A percentile compares a stretch with the other conserved stretches of the same genome.
phyloP scores from a whole-genome alignment of 2,888 invertebrate genomes.

The Drosophila neutralis region DNA sequence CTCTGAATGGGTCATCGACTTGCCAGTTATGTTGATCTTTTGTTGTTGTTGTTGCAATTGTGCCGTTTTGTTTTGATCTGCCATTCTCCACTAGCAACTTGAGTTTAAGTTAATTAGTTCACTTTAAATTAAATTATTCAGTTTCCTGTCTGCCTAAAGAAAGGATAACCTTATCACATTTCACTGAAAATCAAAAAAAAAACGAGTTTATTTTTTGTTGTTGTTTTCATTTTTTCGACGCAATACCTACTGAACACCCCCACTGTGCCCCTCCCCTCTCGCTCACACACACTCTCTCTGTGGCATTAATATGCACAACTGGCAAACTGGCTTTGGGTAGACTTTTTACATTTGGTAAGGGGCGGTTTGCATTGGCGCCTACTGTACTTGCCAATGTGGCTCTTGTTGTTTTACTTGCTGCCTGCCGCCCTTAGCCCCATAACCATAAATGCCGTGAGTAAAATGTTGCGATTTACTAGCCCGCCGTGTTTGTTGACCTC shows the following conservation, averaged over 20 bases:
- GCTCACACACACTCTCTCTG: constrained; percentile 1
- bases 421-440: constrained; percentile 18
- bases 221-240: constrained; percentile 11
- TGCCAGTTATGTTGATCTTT: constrained; percentile 37
- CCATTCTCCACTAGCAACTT: constrained; percentile 33
- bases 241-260: constrained; percentile 23
- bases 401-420: background rate
- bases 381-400: constrained; percentile 58
- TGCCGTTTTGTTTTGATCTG: constrained; percentile 56
- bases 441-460: constrained; percentile 22
- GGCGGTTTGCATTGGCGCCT: constrained; percentile 56
- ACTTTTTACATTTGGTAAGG: constrained; percentile 16
- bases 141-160: constrained; percentile 30
- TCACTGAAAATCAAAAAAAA: constrained; percentile 67
- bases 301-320: constrained; percentile 72
- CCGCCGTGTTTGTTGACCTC: constrained; percentile 56
- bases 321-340: constrained; percentile 37
- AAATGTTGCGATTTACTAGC: constrained; percentile 48
- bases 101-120: constrained; percentile 5
- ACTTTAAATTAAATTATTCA: constrained; percentile 37
- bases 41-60: constrained; percentile 2
- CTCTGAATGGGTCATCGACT: constrained; percentile 73
- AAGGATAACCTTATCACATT: background rate
- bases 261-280: constrained; percentile 1
- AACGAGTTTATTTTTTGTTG: constrained; percentile 55